Conservation (phyloP, 23 tunicate genomes). For the Botrylloides violaceus region DNA sequence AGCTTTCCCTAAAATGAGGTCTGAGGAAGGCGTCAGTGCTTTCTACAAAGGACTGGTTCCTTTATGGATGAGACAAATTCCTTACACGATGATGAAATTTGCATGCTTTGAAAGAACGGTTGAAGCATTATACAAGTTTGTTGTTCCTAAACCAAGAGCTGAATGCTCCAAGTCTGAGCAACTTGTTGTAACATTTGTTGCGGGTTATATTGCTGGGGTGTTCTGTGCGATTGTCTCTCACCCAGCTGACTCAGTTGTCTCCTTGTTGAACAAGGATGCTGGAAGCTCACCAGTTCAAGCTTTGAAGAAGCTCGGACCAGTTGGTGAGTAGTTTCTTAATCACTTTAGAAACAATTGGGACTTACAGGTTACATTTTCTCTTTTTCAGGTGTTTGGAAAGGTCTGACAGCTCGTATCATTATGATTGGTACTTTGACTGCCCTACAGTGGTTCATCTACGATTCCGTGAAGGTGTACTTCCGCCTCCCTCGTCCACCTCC, state of each 20-base stretch:
- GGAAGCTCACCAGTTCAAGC: conserved; percentile 75
- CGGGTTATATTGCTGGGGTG: conserved; percentile 99
- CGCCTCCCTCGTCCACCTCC: conserved; percentile 98
- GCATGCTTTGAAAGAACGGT: conserved; percentile 99
- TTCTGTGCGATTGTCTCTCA: conserved; percentile 99
- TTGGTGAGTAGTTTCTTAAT: conserved; percentile 32
- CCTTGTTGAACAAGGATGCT: conserved; percentile 83
- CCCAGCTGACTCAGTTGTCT: conserved; percentile 98
- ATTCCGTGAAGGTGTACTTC: conserved; percentile 98
- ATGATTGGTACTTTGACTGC: conserved; percentile 99
- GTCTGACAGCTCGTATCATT: conserved; percentile 95
- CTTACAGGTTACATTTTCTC: neutral
- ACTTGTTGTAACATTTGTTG: conserved; percentile 88
- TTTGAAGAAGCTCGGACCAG: conserved; percentile 93
- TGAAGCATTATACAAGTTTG: conserved; percentile 88
- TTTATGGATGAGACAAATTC: conserved; percentile 93
- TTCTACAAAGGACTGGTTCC: conserved; percentile 94
- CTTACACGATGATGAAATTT: conserved; percentile 99
- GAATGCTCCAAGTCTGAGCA: conserved; percentile 88
- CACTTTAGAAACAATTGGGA: neutral
- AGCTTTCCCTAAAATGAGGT: conserved; percentile 96
- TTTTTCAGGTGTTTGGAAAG: conserved; percentile 97
- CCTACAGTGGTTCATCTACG: conserved; percentile 99
- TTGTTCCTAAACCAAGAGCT: conserved; percentile 93
- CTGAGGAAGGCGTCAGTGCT: conserved; percentile 78